phyloP scores from a whole-genome alignment of 2,888 invertebrate genomes.

The Macaria liturata region DNA sequence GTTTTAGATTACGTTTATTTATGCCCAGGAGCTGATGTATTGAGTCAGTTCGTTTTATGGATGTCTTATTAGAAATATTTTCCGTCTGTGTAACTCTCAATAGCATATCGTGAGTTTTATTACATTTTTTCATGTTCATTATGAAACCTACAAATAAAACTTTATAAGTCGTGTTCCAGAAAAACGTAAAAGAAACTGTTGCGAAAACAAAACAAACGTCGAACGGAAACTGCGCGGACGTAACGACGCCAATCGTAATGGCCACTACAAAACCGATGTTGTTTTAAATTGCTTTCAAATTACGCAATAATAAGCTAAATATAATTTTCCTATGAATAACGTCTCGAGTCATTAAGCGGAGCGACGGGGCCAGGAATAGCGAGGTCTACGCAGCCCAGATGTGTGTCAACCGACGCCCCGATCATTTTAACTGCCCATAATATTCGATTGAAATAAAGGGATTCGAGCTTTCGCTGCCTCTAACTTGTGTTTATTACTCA shows the following conservation, averaged over 20 bases:
- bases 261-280: constrained; percentile 21
- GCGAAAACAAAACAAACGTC: constrained; percentile 4
- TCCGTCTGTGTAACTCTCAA: too few species aligned
- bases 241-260: constrained; percentile 12
- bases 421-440: constrained; percentile 61
- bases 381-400: constrained; percentile 65
- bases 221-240: constrained; percentile 5
- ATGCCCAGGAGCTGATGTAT: constrained; percentile 36
- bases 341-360: constrained; percentile 68
- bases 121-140: too few species aligned
- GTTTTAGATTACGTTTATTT: constrained; percentile 35
- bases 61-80: too few species aligned
- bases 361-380: constrained; percentile 66
- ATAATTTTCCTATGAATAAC: constrained; percentile 63
- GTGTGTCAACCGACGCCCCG: constrained; percentile 70
- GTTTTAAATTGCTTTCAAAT: constrained; percentile 40
- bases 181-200: background rate
- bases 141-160: too few species aligned
- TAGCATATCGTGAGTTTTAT: too few species aligned
- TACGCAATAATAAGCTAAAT: constrained; percentile 53
- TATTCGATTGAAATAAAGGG: constrained; percentile 51
- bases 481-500: background rate
- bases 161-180: background rate
- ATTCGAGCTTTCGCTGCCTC: constrained; percentile 27
- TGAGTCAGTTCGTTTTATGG: constrained; percentile 32